Evolutionary conservation across 1,140 invertebrate genomes (phyloP), one percentile per base, ranked within the genome.

Genomic region (Brachystomella parvula): DNA sequence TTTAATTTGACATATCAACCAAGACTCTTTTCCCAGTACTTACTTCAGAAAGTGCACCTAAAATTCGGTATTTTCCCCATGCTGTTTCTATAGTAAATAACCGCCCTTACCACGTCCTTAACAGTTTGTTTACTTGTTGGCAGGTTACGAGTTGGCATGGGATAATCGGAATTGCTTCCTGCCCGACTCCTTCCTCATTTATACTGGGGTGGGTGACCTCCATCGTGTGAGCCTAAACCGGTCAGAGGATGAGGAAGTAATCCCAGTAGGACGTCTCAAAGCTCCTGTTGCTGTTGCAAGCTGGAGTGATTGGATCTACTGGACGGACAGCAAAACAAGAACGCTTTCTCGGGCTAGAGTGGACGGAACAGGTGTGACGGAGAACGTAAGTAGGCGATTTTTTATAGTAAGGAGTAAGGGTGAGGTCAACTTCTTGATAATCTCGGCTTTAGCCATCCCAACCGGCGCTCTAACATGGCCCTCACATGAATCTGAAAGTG

Each of bases 151-250:
- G 21, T 24, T 53, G 49, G 24, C 12, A 24, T 53, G 49, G 49
- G 49, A 53, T 24, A 53, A 53, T 24, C 9, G 21, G 24, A 53
- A 24, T 24, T 53, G 49, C 24, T 53, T 53, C 24, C 24, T 53
- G 9, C 49, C 49, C 24, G 49, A 24, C 6, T 53, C 49, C 24
- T 53, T 53, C 21, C 21, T 53, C 12, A 53, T 53, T 53, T 53
- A 53, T 24, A 53, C 49, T 15, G 49, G 49, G 6, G 24, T 53
- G 12, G 49, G 15, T 17, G 49, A 53, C 21, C 24, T 53, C 12
- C 49, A 53, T 53, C 49, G 49, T 26, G 49, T 53, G 24, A 53
- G 49, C 21, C 49, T 53, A 9, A 53, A 53, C 24, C 49, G 49
- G 6, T 53, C 49, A 3, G 49, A 53, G 24, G 49, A 53, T 53